phyloP scores from a whole-genome alignment of 2,113 vertebrate genomes.

The Cyphotilapia sp. region DNA sequence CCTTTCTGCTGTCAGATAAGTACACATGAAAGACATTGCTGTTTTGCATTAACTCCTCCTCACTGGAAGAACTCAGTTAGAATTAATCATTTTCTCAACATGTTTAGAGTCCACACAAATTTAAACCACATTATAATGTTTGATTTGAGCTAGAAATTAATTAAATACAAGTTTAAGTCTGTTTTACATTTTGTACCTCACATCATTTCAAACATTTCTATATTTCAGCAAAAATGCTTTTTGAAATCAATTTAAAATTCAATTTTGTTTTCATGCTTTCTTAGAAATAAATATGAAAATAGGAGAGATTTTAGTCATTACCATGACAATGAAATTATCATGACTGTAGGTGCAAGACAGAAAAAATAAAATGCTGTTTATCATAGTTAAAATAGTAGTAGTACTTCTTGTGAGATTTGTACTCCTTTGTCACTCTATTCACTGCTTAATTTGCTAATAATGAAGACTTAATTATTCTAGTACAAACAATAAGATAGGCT shows the following conservation, averaged over 20 bases:
- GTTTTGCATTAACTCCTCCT: not conserved
- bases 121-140: not conserved
- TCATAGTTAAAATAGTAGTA: accelerated
- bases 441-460: not conserved
- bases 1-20: not conserved
- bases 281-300: accelerated
- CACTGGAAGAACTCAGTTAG: not conserved
- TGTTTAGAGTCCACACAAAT: not conserved
- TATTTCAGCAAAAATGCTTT: accelerated
- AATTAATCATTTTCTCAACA: accelerated
- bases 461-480: accelerated
- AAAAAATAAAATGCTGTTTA: not conserved
- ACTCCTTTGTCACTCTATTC: not conserved
- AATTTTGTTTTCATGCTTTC: too few relatives aligned
- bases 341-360: accelerated
- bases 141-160: accelerated
- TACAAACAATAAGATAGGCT: not conserved
- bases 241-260: not conserved
- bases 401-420: not conserved
- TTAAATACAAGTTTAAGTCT: accelerated
- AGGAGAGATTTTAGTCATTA: accelerated
- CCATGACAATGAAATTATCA: not conserved
- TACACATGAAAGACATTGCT: accelerated
- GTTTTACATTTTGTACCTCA: accelerated
- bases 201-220: not conserved